Evolutionary conservation across 2,797 vertebrate genomes (phyloP).

Genomic region (Babyrousa celebensis): DNA sequence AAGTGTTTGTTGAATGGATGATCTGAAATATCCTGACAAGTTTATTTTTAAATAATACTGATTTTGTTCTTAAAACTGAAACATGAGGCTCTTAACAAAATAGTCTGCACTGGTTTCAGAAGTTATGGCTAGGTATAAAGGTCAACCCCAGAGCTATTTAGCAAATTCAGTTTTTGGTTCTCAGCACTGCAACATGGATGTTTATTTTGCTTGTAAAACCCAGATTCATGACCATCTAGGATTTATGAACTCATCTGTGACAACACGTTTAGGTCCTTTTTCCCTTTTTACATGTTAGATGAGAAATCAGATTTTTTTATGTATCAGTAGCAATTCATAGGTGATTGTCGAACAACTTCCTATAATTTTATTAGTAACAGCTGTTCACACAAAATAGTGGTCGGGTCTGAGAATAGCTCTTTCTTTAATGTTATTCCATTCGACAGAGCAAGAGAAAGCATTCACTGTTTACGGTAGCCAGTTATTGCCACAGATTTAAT

Average conservation of each 20-base stretch:
- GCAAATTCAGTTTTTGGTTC: slow-evolving; percentile 25
- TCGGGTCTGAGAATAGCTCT: slow-evolving; percentile 58
- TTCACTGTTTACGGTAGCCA: slow-evolving; percentile 66
- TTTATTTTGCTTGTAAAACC: slow-evolving; percentile 47
- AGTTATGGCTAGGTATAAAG: slow-evolving; percentile 38
- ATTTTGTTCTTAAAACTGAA: slow-evolving; percentile 73
- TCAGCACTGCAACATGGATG: neutral
- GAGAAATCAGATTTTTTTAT: slow-evolving; percentile 75
- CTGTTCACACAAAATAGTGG: slow-evolving; percentile 66
- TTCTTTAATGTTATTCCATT: slow-evolving; percentile 60
- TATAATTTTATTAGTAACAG: slow-evolving; percentile 83
- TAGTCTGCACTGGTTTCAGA: slow-evolving; percentile 51
- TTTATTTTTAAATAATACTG: slow-evolving; percentile 68
- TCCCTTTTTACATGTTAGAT: slow-evolving; percentile 20
- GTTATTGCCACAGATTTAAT: slow-evolving; percentile 77
- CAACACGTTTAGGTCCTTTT: neutral
- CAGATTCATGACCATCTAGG: neutral
- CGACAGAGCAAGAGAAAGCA: slow-evolving; percentile 54
- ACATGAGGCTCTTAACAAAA: slow-evolving; percentile 65
- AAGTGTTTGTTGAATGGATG: slow-evolving; percentile 51
- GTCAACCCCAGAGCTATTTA: neutral
- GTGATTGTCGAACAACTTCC: slow-evolving; percentile 63
- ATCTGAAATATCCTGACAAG: slow-evolving; percentile 19
- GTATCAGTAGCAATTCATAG: slow-evolving; percentile 79
- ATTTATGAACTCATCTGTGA: slow-evolving; percentile 48